Percentiles rank a stretch among this genome's conserved stretches.
phyloP scores from a whole-genome alignment of 2,113 vertebrate genomes.

The Anarhynchus alexandrinus region DNA sequence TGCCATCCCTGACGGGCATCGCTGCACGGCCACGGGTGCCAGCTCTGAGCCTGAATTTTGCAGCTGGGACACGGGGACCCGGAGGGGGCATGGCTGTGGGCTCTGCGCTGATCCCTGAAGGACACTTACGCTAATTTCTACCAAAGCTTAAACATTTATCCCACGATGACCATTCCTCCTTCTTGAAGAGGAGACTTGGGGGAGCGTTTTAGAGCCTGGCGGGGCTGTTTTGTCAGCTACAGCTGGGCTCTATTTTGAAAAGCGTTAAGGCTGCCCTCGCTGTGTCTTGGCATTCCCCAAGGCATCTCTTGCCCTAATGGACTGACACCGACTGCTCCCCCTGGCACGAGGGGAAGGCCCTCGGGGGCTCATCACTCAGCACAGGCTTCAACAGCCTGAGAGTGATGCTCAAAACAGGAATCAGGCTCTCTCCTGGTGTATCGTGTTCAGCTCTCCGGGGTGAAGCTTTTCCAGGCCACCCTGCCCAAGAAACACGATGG shows the following conservation, averaged over 20 bases:
- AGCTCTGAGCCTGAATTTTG: not conserved
- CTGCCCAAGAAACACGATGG: accelerated
- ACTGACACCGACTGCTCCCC: not conserved
- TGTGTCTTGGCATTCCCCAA: not conserved
- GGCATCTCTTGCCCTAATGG: not conserved
- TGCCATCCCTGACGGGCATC: not conserved
- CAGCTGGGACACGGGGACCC: not conserved
- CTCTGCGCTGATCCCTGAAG: not conserved
- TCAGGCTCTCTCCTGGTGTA: accelerated
- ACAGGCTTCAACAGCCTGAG: not conserved
- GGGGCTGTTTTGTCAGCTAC: not conserved
- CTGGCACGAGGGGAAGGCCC: accelerated
- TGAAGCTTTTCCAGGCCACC: not conserved
- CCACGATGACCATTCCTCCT: not conserved
- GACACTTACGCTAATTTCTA: not conserved
- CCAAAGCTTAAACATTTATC: not conserved
- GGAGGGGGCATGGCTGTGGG: not conserved
- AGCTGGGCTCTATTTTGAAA: not conserved
- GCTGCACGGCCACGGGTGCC: not conserved
- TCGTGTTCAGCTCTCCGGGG: accelerated
- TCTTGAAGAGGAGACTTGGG: not conserved
- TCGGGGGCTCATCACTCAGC: not conserved
- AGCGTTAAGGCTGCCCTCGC: not conserved
- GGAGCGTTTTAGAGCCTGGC: not conserved
- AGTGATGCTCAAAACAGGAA: not conserved